These are phyloP conservation scores for Caenorhabditis briggsae DNA, from an alignment of 1,140 invertebrate species.

Conservation along the genomic window DNA sequence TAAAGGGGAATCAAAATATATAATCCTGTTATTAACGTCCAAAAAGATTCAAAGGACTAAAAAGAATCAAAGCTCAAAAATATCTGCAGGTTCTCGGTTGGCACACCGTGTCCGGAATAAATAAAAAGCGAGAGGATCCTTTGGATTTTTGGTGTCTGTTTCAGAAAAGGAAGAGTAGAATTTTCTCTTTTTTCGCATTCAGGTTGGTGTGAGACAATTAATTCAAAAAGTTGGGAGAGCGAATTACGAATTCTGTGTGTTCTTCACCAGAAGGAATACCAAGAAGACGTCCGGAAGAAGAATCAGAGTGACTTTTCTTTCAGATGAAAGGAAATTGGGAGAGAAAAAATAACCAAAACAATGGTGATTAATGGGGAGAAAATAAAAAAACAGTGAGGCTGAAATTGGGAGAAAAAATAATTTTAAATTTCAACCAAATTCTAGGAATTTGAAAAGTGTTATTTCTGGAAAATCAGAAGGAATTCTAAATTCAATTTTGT, in stretches of 20 bases:
- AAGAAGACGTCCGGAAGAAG: neutral
- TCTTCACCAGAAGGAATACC: conserved; percentile 18
- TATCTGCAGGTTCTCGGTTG: neutral
- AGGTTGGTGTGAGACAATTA: conserved; percentile 2
- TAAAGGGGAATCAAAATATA: neutral
- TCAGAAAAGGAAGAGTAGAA: neutral
- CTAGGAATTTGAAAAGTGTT: too few relatives aligned
- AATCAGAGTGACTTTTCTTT: neutral
- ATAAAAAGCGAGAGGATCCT: conserved; percentile 1
- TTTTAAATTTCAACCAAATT: too few relatives aligned
- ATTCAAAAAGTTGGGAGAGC: neutral
- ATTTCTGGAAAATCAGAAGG: too few relatives aligned
- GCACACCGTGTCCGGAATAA: neutral
- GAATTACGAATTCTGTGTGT: conserved; percentile 26
- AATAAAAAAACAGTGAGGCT: neutral
- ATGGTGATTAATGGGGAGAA: neutral
- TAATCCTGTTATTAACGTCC: too few relatives aligned
- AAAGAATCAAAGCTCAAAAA: neutral
- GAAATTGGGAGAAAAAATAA: too few relatives aligned
- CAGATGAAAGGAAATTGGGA: neutral
- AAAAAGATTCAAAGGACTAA: neutral
- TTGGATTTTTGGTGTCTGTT: conserved; percentile 16
- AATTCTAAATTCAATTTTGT: too few relatives aligned
- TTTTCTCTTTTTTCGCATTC: neutral
- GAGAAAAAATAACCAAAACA: neutral